Conservation (phyloP, 2,888 invertebrate genomes). For the Falcaria lacertinaria region DNA sequence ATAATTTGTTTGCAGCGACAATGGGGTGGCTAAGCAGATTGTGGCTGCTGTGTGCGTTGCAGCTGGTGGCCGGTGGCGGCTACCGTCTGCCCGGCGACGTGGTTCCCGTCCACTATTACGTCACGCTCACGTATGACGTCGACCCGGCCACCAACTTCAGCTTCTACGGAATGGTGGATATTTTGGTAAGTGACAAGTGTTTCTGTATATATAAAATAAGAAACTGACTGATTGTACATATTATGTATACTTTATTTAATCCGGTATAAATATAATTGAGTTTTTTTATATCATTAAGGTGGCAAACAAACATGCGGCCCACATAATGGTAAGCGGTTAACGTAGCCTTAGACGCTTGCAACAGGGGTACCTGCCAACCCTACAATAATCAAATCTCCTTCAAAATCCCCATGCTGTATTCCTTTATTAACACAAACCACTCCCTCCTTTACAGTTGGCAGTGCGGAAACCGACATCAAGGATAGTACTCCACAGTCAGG, state of each 20-base stretch:
- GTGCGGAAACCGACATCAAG: conserved; percentile 75
- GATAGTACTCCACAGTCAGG: conserved; percentile 83
- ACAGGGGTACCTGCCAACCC: too few species aligned
- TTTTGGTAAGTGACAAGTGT: conserved; percentile 80
- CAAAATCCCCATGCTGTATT: too few species aligned
- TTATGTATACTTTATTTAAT: too few species aligned
- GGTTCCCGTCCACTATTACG: conserved; percentile 72
- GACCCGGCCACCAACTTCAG: conserved; percentile 74
- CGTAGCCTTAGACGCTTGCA: too few species aligned
- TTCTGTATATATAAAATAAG: too few species aligned
- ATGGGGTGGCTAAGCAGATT: conserved; percentile 32
- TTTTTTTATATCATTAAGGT: too few species aligned
- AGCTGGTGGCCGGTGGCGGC: conserved; percentile 24
- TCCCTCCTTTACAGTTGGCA: conserved; percentile 69
- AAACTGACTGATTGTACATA: too few species aligned
- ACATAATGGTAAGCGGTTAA: too few species aligned
- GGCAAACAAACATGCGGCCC: too few species aligned
- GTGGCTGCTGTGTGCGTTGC: conserved; percentile 25
- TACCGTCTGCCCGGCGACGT: conserved; percentile 77
- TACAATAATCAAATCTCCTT: too few species aligned
- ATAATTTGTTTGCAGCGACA: conserved; percentile 14
- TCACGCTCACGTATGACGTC: conserved; percentile 56
- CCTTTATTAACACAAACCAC: conserved; percentile 1
- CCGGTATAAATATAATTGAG: too few species aligned
- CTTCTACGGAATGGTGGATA: conserved; percentile 78